These are phyloP conservation scores for Copidosoma aretas DNA, from an alignment of 2,888 invertebrate genomes.

Conservation along the genomic window DNA sequence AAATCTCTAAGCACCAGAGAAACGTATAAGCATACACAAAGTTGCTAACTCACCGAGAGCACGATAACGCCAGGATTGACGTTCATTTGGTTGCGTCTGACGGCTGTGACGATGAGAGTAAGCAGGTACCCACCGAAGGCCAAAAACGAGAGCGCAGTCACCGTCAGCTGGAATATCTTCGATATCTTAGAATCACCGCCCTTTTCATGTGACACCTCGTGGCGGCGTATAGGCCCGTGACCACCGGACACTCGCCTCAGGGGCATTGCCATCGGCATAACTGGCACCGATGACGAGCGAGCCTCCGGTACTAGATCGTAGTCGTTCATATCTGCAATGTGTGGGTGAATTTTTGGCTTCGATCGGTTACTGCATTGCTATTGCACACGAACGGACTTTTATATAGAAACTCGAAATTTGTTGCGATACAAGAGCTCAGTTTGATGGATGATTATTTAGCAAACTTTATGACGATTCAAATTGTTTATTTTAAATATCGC, in stretches of 20 bases:
- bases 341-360: too few relatives aligned
- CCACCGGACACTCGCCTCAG: constrained; percentile 28
- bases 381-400: too few relatives aligned
- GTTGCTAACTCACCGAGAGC: constrained; percentile 52
- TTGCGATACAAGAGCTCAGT: too few relatives aligned
- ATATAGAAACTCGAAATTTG: too few relatives aligned
- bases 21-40: too few relatives aligned
- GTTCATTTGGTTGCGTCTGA: constrained; percentile 68
- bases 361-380: too few relatives aligned
- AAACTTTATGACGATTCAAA: too few relatives aligned
- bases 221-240: constrained; percentile 40
- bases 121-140: constrained; percentile 86
- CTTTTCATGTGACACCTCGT: constrained; percentile 65
- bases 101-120: constrained; percentile 78
- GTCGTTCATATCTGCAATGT: background rate
- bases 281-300: constrained; percentile 32
- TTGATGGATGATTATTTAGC: too few relatives aligned
- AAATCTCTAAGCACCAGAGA: too few relatives aligned
- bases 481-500: too few relatives aligned
- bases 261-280: constrained; percentile 44
- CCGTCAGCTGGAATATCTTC: constrained; percentile 78
- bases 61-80: constrained; percentile 50
- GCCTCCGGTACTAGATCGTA: constrained; percentile 9
- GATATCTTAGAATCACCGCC: constrained; percentile 71
- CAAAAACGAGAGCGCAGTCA: constrained; percentile 80